Evolutionary conservation across 2,113 vertebrate species (phyloP).

Genomic region (Penelope pileata): DNA sequence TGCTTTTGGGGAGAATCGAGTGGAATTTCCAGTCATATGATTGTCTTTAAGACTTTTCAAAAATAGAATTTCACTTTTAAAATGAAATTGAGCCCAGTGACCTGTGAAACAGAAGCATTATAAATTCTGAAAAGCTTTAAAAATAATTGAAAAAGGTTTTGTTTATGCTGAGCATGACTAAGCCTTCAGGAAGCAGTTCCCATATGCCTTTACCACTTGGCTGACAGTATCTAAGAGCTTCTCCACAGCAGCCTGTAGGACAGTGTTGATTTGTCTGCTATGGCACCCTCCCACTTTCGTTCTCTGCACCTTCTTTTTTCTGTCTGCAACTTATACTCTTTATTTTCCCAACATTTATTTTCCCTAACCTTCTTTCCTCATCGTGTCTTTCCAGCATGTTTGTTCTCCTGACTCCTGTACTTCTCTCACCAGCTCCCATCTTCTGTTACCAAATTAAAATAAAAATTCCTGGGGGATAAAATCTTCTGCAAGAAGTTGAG

Average conservation of each 20-base stretch:
- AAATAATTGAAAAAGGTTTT: background rate
- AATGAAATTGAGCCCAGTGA: background rate
- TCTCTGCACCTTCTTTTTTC: background rate
- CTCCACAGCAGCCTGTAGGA: background rate
- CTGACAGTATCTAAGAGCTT: background rate
- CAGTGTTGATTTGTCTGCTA: background rate
- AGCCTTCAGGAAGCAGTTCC: background rate
- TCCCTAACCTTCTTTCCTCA: background rate
- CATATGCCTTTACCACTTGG: background rate
- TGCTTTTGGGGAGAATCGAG: constrained; percentile 7
- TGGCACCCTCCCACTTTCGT: background rate
- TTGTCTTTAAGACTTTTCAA: background rate
- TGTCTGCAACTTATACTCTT: background rate
- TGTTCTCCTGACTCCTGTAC: background rate
- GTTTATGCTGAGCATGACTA: background rate
- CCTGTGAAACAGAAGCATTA: constrained; percentile 43
- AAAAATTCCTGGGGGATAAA: background rate
- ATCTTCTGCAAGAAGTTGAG: background rate
- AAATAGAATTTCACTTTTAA: background rate
- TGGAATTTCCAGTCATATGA: constrained; percentile 21
- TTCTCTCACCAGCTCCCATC: background rate
- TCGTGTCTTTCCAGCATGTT: background rate
- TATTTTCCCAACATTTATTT: background rate
- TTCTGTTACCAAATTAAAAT: background rate
- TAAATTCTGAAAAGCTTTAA: constrained; percentile 19